Evolutionary conservation across 2,888 invertebrate genomes (phyloP).

Genomic region (Eledona agricola): DNA sequence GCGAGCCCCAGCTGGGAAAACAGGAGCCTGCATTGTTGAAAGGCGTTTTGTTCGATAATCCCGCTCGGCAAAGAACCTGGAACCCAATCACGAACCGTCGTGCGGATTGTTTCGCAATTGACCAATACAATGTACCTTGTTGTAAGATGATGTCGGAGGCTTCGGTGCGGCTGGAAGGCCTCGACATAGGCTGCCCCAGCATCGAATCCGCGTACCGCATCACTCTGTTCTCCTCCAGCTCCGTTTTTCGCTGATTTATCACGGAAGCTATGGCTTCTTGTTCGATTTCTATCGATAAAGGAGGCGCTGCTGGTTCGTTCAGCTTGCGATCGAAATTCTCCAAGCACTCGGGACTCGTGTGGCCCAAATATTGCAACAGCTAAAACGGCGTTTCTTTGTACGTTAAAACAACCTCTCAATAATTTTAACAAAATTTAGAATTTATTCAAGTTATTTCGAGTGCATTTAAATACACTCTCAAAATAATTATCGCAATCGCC

Average conservation of each 20-base stretch:
- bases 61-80: constrained; percentile 28
- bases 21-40: constrained; percentile 87
- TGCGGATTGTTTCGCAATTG: too few species aligned
- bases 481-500: too few species aligned
- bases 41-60: constrained; percentile 63
- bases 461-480: too few species aligned
- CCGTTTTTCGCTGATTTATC: constrained; percentile 84
- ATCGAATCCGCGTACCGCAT: constrained; percentile 54
- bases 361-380: constrained; percentile 89
- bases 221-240: constrained; percentile 71
- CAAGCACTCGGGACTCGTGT: constrained; percentile 90
- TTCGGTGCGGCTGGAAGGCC: constrained; percentile 52
- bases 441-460: too few species aligned
- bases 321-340: constrained; percentile 73
- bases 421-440: too few species aligned
- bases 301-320: constrained; percentile 81
- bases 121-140: too few species aligned
- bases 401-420: too few species aligned
- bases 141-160: constrained; percentile 38
- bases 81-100: too few species aligned
- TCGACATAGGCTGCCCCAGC: constrained; percentile 54
- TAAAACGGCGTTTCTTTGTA: too few species aligned
- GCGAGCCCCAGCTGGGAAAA: constrained; percentile 91
- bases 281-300: constrained; percentile 79
- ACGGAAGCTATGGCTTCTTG: constrained; percentile 87